Conservation (phyloP, 2,888 invertebrate genomes). For the Spilosoma lubricipeda region DNA sequence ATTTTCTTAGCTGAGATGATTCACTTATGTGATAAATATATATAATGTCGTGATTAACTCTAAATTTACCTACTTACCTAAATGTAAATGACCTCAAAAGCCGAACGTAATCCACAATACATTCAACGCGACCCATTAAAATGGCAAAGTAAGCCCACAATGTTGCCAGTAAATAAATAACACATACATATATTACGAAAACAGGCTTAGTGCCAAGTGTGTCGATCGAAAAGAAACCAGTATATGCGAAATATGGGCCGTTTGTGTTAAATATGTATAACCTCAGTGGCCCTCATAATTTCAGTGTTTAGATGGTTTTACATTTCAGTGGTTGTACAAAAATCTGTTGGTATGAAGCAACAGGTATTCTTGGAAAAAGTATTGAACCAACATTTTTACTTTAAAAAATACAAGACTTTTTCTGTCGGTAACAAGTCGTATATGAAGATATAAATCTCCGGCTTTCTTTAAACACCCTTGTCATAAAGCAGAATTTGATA, state of each 20-base stretch:
- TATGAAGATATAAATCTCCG: background rate
- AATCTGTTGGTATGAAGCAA: background rate
- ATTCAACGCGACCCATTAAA: conserved; percentile 18
- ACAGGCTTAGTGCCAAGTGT: conserved; percentile 29
- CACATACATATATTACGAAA: conserved; percentile 27
- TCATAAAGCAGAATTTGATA: background rate
- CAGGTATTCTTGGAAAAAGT: conserved; percentile 1
- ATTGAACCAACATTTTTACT: background rate
- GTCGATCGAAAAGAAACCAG: conserved; percentile 35
- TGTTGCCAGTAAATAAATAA: conserved; percentile 34
- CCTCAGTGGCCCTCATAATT: conserved; percentile 9
- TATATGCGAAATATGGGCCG: conserved; percentile 24
- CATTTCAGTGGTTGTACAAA: background rate
- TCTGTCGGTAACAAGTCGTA: background rate
- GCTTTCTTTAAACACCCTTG: background rate
- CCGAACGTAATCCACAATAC: background rate
- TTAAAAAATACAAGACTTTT: background rate
- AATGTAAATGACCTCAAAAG: background rate
- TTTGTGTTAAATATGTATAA: conserved; percentile 36
- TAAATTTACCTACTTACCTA: background rate
- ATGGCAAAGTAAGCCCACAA: conserved; percentile 24
- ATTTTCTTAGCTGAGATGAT: too few relatives aligned
- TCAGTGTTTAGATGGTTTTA: conserved; percentile 14
- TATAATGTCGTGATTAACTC: background rate
- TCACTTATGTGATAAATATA: too few relatives aligned